Percentiles rank a stretch among this genome's conserved stretches.
Evolutionary conservation across 1,140 invertebrate genomes (phyloP).

Genomic region (Cyclina sinensis): DNA sequence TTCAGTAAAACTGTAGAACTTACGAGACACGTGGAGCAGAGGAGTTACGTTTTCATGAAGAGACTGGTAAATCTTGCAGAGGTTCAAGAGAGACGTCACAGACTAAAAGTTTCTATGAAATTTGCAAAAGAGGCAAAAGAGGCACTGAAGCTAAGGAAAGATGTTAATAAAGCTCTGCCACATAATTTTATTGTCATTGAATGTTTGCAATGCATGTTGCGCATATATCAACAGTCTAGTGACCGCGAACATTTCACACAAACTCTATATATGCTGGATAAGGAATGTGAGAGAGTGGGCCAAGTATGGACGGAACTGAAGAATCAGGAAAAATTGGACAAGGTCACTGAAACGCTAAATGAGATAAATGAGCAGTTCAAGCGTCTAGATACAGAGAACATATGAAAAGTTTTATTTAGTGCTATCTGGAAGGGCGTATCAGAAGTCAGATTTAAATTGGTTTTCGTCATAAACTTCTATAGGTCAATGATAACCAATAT

Average conservation of each 20-base stretch:
- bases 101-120: not conserved
- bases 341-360: no score
- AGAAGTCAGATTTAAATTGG: no score
- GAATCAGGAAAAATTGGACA: no score
- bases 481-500: no score
- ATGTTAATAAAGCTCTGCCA: not conserved
- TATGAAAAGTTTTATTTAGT: no score
- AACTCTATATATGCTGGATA: no score
- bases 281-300: no score
- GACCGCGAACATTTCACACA: slow-evolving; percentile 4
- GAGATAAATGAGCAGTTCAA: no score
- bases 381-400: no score
- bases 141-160: slow-evolving; percentile 9
- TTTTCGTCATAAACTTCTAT: no score
- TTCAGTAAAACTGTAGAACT: slow-evolving; percentile 39
- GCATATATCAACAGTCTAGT: not conserved
- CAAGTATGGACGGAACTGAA: no score
- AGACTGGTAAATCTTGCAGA: slow-evolving; percentile 44
- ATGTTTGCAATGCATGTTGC: slow-evolving; percentile 42
- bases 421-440: no score
- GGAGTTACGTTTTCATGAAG: slow-evolving; percentile 11
- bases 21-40: not conserved
- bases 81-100: not conserved
- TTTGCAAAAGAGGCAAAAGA: slow-evolving; percentile 18
- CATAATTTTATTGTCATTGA: slow-evolving; percentile 28